Percentiles rank a stretch among this genome's conserved stretches.
phyloP scores from a whole-genome alignment of 2,888 invertebrate species.

The Alcis repandata region DNA sequence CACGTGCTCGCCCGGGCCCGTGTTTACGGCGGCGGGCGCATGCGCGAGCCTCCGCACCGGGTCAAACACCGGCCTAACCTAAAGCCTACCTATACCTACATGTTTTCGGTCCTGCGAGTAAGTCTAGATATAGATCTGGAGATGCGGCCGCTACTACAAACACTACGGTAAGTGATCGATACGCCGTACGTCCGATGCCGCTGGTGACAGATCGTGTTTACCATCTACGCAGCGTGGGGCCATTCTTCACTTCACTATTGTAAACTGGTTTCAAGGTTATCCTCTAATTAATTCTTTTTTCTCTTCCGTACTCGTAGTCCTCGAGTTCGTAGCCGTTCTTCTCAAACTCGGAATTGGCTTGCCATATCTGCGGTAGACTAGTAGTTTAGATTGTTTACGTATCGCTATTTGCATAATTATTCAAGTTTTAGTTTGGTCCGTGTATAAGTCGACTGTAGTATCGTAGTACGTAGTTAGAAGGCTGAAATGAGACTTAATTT shows the following conservation, averaged over 20 bases:
- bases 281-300: conserved; percentile 48
- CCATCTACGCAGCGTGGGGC: conserved; percentile 46
- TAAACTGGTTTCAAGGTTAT: conserved; percentile 48
- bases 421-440: conserved; percentile 40
- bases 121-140: conserved; percentile 72
- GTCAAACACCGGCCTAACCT: conserved; percentile 83
- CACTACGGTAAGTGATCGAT: conserved; percentile 49
- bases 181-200: conserved; percentile 24
- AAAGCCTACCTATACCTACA: conserved; percentile 70
- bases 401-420: conserved; percentile 46
- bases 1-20: conserved; percentile 70
- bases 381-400: conserved; percentile 42
- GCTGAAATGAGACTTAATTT: conserved; percentile 40
- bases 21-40: conserved; percentile 82
- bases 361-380: conserved; percentile 26
- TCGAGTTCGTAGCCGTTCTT: conserved; percentile 15
- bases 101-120: conserved; percentile 70
- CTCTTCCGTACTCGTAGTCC: conserved; percentile 36
- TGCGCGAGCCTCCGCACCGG: conserved; percentile 75
- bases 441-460: conserved; percentile 34
- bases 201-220: conserved; percentile 41
- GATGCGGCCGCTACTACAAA: conserved; percentile 57
- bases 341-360: conserved; percentile 4
- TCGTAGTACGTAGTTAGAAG: conserved; percentile 44
- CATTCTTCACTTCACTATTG: conserved; percentile 46